phyloP scores from a whole-genome alignment of 2,113 vertebrate species.

The Microtus montanus region DNA sequence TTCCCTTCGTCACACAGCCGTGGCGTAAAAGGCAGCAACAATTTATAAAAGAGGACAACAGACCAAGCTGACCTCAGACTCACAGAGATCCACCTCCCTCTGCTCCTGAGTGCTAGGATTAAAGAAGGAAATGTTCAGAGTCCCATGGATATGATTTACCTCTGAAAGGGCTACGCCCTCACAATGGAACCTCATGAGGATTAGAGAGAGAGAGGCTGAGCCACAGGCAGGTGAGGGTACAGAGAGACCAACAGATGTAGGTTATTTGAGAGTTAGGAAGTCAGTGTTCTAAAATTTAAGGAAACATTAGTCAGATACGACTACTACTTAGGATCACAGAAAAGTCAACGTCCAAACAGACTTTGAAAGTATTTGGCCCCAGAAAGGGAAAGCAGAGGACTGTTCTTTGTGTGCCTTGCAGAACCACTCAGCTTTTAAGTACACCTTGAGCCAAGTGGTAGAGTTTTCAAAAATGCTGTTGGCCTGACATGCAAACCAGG shows the following conservation, averaged over 20 bases:
- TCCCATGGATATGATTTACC: accelerated
- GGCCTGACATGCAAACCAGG: background rate
- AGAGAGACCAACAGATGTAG: accelerated
- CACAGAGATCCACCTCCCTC: too few relatives aligned
- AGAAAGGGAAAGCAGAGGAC: background rate
- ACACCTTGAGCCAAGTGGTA: background rate
- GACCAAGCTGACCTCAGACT: too few relatives aligned
- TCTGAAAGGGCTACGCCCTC: accelerated
- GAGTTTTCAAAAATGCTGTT: background rate
- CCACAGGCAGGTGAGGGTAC: too few relatives aligned
- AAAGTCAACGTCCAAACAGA: background rate
- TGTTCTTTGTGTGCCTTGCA: background rate
- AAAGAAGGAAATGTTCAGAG: accelerated
- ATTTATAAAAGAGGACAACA: too few relatives aligned
- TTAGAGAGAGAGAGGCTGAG: background rate
- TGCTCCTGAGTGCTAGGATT: too few relatives aligned
- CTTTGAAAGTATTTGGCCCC: accelerated
- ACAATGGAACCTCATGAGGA: background rate
- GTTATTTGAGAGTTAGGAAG: background rate
- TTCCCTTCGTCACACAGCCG: too few relatives aligned
- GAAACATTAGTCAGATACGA: background rate
- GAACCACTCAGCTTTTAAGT: background rate
- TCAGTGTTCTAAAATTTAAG: background rate
- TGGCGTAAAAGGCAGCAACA: too few relatives aligned
- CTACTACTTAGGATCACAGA: background rate